phyloP scores from a whole-genome alignment of 1,140 invertebrate genomes.

The Vanessa tameamea region DNA sequence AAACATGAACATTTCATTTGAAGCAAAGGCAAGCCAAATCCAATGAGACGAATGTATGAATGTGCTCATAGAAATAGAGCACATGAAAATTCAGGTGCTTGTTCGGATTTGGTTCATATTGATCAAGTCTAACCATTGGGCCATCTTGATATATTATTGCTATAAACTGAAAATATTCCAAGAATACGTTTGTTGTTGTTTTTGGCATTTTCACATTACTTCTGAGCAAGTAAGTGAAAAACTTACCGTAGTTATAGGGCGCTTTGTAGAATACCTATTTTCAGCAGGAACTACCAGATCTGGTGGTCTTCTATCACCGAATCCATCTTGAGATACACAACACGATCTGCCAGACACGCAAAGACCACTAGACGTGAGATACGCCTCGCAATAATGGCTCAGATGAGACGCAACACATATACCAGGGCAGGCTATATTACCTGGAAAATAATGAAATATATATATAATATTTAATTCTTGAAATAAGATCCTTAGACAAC shows the following conservation, averaged over 20 bases:
- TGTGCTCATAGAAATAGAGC: too few species aligned
- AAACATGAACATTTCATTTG: too few species aligned
- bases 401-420: slow-evolving; percentile 91
- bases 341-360: slow-evolving; percentile 87
- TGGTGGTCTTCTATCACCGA: slow-evolving; percentile 84
- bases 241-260: slow-evolving; percentile 63
- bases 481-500: neutral
- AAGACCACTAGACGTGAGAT: slow-evolving; percentile 85
- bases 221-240: neutral
- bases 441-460: slow-evolving; percentile 51
- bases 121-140: too few species aligned
- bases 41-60: too few species aligned
- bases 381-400: slow-evolving; percentile 91
- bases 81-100: too few species aligned
- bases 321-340: slow-evolving; percentile 88
- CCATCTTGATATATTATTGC: neutral
- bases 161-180: neutral
- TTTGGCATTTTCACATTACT: neutral
- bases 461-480: neutral
- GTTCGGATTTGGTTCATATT: too few species aligned
- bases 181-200: too few species aligned
- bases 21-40: too few species aligned
- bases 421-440: slow-evolving; percentile 85
- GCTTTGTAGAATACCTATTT: slow-evolving; percentile 67
- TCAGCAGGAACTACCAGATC: slow-evolving; percentile 86